Percentiles rank a stretch among this genome's conserved stretches.
Conservation (phyloP, 2,888 invertebrate species). For the Spodoptera picta region DNA sequence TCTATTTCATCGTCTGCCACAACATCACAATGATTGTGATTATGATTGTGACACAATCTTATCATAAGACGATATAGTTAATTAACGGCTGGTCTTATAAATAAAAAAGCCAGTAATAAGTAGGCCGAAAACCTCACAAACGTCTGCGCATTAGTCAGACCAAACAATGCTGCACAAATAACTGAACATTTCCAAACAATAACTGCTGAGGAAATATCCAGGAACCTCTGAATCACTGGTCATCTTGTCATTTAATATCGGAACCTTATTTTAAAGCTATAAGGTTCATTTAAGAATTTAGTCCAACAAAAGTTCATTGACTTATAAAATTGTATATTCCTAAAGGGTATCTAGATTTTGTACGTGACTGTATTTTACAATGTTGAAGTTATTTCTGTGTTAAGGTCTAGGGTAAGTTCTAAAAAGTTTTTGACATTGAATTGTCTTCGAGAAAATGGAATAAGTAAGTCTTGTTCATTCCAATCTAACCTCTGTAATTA, state of each 20-base stretch:
- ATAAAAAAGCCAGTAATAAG: too few relatives aligned
- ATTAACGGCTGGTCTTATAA: too few relatives aligned
- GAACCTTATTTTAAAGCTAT: not conserved
- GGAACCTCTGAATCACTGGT: conserved; percentile 57
- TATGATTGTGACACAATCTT: too few relatives aligned
- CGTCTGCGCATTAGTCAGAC: conserved; percentile 17
- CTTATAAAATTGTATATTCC: conserved; percentile 61
- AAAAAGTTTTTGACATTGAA: too few relatives aligned
- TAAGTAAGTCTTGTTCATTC: too few relatives aligned
- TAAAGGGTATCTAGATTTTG: conserved; percentile 58
- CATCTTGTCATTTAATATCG: conserved; percentile 15
- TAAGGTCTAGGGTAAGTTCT: conserved; percentile 22
- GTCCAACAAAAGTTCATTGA: conserved; percentile 41
- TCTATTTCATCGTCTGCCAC: too few relatives aligned
- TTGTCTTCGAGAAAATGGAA: too few relatives aligned
- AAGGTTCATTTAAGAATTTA: conserved; percentile 17
- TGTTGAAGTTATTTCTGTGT: conserved; percentile 1
- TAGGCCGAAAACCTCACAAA: not conserved
- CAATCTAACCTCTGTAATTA: too few relatives aligned
- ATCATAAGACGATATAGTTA: too few relatives aligned
- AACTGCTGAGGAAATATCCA: conserved; percentile 44
- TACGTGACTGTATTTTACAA: conserved; percentile 40
- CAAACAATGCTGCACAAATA: conserved; percentile 38
- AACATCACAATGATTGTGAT: too few relatives aligned
- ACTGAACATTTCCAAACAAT: conserved; percentile 45